A percentile compares a stretch with the other conserved stretches of the same genome.
phyloP scores from a whole-genome alignment of 2,888 invertebrate genomes.

The Seira sanloemensis region DNA sequence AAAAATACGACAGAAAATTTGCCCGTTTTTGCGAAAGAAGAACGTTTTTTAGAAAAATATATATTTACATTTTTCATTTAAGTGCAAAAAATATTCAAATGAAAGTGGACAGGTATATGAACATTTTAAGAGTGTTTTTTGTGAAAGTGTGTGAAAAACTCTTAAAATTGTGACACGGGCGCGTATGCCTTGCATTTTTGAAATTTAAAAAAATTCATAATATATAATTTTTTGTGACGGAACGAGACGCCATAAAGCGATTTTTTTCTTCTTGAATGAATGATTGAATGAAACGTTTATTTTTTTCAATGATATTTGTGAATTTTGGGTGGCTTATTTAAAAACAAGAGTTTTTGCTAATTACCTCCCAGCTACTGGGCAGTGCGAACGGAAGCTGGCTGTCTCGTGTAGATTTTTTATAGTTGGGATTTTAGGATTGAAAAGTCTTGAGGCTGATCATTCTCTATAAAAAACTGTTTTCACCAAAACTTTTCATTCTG shows the following conservation, averaged over 20 bases:
- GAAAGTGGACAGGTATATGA: slow-evolving; percentile 18
- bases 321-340: not conserved
- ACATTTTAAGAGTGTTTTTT: slow-evolving; percentile 31
- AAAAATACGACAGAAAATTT: slow-evolving; percentile 53
- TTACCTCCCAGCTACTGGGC: slow-evolving; percentile 9
- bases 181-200: slow-evolving; percentile 23
- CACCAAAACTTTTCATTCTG: slow-evolving; percentile 9
- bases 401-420: no score
- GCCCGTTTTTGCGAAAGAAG: no score
- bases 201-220: slow-evolving; percentile 23
- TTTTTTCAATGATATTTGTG: not conserved
- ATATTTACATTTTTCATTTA: no score
- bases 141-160: not conserved
- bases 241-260: no score
- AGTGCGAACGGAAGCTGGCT: not conserved
- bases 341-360: not conserved
- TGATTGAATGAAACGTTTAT: slow-evolving; percentile 34
- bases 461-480: not conserved
- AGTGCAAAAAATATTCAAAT: no score
- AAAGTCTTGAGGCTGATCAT: not conserved
- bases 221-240: not conserved
- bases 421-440: no score
- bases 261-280: not conserved
- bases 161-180: not conserved
- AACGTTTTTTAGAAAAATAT: no score